phyloP scores from a whole-genome alignment of 2,113 vertebrate genomes.

The Uria lomvia region DNA sequence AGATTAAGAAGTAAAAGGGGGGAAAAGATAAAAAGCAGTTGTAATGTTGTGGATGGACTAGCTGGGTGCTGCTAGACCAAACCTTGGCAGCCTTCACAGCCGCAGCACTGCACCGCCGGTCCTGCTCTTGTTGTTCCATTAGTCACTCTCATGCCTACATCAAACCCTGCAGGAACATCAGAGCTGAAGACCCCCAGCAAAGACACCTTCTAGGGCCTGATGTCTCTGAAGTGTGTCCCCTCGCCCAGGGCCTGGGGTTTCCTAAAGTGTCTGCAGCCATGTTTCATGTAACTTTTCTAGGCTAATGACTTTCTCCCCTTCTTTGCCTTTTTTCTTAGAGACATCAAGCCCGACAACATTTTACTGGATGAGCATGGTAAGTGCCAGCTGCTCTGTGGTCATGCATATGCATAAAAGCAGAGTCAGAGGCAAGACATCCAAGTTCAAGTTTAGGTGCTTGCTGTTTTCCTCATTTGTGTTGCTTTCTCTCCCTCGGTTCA shows the following conservation, averaged over 20 bases:
- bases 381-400: background rate
- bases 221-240: background rate
- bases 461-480: background rate
- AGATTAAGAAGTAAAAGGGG: background rate
- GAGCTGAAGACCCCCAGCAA: background rate
- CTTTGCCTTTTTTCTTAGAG: slow-evolving; percentile 75
- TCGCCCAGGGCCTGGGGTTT: background rate
- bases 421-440: background rate
- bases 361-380: slow-evolving; percentile 96
- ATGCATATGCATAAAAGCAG: fast-evolving
- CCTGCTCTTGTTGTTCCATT: background rate
- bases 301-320: slow-evolving; percentile 5
- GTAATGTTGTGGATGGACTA: fast-evolving
- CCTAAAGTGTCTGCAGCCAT: fast-evolving
- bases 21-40: background rate
- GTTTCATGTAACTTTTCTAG: background rate
- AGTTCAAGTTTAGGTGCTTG: background rate
- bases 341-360: slow-evolving; percentile 98
- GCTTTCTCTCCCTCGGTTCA: background rate
- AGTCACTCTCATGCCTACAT: fast-evolving
- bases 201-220: background rate
- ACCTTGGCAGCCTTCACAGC: background rate
- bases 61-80: background rate
- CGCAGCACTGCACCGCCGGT: fast-evolving
- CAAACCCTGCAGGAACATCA: background rate